Base-by-base conservation (phyloP, 2,113 vertebrate species). In the Platycercus adscitus region DNA sequence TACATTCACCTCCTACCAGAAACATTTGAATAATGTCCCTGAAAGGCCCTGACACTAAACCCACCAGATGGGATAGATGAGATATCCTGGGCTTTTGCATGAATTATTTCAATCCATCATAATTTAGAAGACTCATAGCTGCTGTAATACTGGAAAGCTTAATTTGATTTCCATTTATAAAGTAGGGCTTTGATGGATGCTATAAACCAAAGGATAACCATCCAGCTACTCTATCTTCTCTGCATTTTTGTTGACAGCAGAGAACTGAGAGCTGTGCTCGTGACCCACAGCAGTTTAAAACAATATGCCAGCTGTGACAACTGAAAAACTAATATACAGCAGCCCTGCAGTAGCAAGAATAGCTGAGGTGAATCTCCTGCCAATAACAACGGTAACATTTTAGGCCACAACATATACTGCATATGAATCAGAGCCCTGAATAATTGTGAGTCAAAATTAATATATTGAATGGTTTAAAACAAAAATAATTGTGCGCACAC, bases 101-200 rank as follows among this genome's bases (percentile, higher is more conserved):
- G 83, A 96, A 93, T 92, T 96, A 95, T 96, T 97, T 95, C 94
- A 96, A 94, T 95, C 83, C 91, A 91, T 97, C 95, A 96, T 94
- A 81, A 91, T 95, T 95, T 96, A 65, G 86, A 93, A 95, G 86
- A 95, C 72, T 94, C 86, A 86, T 91, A 88, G 88, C 81, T 95
- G 69, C 89, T 95, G 81, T 91, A 95, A 89, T 92, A 85, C 56
- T 89, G 86, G 86, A 92, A 91, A 95, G 86, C 93, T 81, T 95
- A 95, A 96, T 93, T 96, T 92, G 83, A 96, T 97, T 96, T 96
- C 83, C 14, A 1, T 92, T 89, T 91, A 91, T 89, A 93, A 93
- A 97, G 86, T 31, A 86, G 81, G 66, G 70, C 73, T 95, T 95
- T 93, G 93, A 93, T 95, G 89, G 91, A 95, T 95, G 89, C 78